Evolutionary conservation across 2,888 invertebrate species (phyloP), one percentile per base, ranked within the genome.

Genomic region (Tigriopus californicus): DNA sequence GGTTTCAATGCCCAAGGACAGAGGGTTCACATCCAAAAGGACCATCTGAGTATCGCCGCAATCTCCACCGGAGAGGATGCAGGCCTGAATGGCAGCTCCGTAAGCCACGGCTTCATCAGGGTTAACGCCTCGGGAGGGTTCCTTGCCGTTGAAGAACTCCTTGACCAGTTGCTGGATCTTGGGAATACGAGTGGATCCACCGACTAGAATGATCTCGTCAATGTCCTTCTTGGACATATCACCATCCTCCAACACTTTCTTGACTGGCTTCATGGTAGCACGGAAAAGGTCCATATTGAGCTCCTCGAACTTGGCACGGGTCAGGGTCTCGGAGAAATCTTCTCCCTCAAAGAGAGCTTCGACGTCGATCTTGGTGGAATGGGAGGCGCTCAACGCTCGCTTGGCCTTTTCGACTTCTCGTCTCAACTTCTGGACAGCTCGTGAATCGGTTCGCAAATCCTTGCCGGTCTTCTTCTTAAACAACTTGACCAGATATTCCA

Each of bases 101-200:
- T 91, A 97, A 54, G 95, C 95, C 61, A 97, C 97, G 66, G 97
- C 97, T 73, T 98, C 97, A 72, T 98, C 98, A 58, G 97, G 97
- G 73, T 98, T 97, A 72, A 97, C 94, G 65, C 95, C 95, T 68
- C 94, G 81, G 59, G 89, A 90, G 62, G 94, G 95, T 76, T 98
- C 97, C 76, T 97, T 97, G 66, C 95, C 95, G 65, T 85, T 84
- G 74, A 98, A 98, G 79, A 85, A 92, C 71, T 90, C 88, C 69
- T 89, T 88, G 13, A 89, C 88, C 66, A 89, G 72, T 70, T 88
- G 86, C 70, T 89, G 97, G 33, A 98, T 85, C 73, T 97, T 98
- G 60, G 98, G 98, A 67, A 98, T 98, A 77, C 98, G 85, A 13
- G 98, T 98, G 10, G 95, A 95, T 64, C 98, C 98, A 68, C 98